These are phyloP conservation scores for Drosophila tsacasi DNA, from an alignment of 1,140 invertebrate genomes.

Conservation along the genomic window DNA sequence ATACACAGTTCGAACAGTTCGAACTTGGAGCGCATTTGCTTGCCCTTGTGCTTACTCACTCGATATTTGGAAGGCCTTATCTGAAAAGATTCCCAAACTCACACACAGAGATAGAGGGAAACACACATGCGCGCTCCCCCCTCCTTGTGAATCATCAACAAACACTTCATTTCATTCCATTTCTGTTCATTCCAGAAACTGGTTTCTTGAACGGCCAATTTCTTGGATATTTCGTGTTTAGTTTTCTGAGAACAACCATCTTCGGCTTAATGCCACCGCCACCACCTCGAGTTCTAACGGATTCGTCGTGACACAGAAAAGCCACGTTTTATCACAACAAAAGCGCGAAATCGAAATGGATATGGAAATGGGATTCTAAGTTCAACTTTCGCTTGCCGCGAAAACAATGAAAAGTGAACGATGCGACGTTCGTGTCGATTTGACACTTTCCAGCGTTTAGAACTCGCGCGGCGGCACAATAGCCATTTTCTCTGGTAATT, in stretches of 20 bases:
- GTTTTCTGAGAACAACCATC: constrained; percentile 26
- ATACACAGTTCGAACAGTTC: constrained; percentile 3
- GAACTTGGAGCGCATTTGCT: constrained; percentile 13
- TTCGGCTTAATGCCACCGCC: background rate
- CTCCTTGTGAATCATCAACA: constrained; percentile 34
- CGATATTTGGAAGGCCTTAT: constrained; percentile 26
- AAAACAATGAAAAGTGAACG: constrained; percentile 41
- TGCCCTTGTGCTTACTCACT: constrained; percentile 34
- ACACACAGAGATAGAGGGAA: constrained; percentile 3
- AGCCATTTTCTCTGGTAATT: constrained; percentile 27
- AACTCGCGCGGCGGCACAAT: constrained; percentile 2
- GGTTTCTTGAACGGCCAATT: constrained; percentile 20
- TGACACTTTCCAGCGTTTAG: constrained; percentile 33
- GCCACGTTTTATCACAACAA: constrained; percentile 27
- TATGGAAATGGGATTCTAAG: constrained; percentile 25
- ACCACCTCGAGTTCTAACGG: constrained; percentile 25
- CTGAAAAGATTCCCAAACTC: constrained; percentile 30
- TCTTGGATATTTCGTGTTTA: constrained; percentile 24
- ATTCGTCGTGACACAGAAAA: constrained; percentile 15
- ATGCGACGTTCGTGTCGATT: constrained; percentile 29
- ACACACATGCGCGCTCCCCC: constrained; percentile 9
- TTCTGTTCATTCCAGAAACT: constrained; percentile 24
- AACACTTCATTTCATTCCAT: constrained; percentile 22
- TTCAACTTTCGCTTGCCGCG: constrained; percentile 38
- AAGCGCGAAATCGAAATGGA: constrained; percentile 14